Evolutionary conservation across 2,113 vertebrate genomes (phyloP).

Genomic region (Sarotherodon lohbergeri): DNA sequence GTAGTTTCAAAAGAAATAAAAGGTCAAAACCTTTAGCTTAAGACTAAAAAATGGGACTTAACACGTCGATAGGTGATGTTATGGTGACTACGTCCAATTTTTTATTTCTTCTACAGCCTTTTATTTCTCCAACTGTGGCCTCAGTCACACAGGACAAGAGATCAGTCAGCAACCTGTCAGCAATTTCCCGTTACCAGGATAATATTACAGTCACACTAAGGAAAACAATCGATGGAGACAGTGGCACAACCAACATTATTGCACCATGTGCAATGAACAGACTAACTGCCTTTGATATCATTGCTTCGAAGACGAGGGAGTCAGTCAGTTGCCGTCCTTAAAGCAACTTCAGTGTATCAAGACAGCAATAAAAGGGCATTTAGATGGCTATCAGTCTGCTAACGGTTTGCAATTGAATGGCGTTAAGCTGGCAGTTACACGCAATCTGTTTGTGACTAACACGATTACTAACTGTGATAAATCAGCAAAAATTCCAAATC

Average conservation of each 20-base stretch:
- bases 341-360: not conserved
- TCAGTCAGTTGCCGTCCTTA: not conserved
- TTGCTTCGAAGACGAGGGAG: not conserved
- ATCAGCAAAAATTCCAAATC: not conserved
- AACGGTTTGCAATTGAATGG: not conserved
- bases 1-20: not conserved
- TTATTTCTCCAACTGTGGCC: not conserved
- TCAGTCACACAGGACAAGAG: not conserved
- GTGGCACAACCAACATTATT: not conserved
- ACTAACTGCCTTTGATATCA: not conserved
- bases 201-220: not conserved
- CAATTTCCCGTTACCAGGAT: not conserved
- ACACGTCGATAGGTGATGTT: not conserved
- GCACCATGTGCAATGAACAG: not conserved
- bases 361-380: not conserved
- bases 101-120: not conserved
- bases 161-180: not conserved
- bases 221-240: not conserved
- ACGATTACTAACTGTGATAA: not conserved
- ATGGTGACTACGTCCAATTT: rapidly evolving
- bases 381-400: not conserved
- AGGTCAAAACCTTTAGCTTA: not conserved
- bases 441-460: not conserved
- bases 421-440: not conserved
- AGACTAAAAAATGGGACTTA: not conserved